Base-by-base conservation (phyloP, 53 echinoderm and acorn worm genomes). In the Henricia sp. region DNA sequence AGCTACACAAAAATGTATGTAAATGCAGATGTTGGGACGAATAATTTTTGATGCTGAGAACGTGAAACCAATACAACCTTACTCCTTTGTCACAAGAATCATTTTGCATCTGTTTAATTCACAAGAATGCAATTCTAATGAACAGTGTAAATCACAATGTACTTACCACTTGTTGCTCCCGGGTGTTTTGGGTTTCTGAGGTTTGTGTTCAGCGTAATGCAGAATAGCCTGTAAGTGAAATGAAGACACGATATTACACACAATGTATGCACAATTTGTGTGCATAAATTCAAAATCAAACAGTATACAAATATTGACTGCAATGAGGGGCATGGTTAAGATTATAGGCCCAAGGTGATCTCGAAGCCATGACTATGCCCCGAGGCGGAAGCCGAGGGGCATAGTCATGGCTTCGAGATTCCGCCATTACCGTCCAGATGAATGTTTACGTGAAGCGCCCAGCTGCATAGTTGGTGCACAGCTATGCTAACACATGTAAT, bases 161-260 rank as follows among this genome's bases (percentile, higher is more conserved):
- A 82, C 71, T 32, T 62, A 83, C 83, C 88, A 88, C 62, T 88
- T 83, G 42, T 67, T 89, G 60, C 30, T 52, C 9, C 52, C 60
- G 19, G 40, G 20, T 36, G 38, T 48, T 44, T 73, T 89, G 12
- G 86, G 73, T 52, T 85, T 85, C 14, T 50, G 64, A n/a, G 74
- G 86, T 62, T 74, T 85, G 48, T 85, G 74, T 37, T 73, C 73
- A 33, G 64, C 86, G 27, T 69, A 26, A 36, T 67, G 68, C 48
- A 85, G 65, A 85, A 84, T 62, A 36, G 80, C 80, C 80, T 80
- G 24, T 26, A 53, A 16, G 4, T 25, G 29, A 50, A 65, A 2
- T 30, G 39, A 3, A 53, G 37, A 3, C 3, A 56, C 26, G 11
- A 58, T 12, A 12, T 9, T 14, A 32, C 6, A 16, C 14, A 43